A percentile compares a stretch with the other conserved stretches of the same genome.
Evolutionary conservation across 2,113 vertebrate species (phyloP).

Genomic region (pig (Sus scrofa)): DNA sequence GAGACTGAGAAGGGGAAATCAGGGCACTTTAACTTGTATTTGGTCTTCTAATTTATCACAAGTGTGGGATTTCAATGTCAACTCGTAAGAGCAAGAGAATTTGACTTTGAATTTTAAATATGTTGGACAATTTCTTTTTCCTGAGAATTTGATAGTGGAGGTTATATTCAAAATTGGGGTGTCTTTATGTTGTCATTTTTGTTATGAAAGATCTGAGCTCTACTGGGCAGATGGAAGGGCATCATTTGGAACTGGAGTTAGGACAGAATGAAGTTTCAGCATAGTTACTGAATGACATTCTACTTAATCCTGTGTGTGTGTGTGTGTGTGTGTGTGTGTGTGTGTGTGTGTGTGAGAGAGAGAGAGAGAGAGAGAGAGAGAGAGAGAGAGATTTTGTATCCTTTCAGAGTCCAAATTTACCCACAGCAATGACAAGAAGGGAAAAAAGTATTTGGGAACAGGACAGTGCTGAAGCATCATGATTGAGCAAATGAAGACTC

Average conservation of each 20-base stretch:
- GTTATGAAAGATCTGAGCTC: neutral
- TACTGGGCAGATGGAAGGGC: neutral
- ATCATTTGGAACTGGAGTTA: neutral
- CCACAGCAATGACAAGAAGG: neutral
- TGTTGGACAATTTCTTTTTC: neutral
- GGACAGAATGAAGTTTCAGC: neutral
- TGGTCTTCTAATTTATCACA: neutral
- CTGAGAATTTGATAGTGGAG: neutral
- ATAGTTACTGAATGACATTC: neutral
- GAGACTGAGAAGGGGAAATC: neutral
- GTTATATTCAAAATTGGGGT: neutral
- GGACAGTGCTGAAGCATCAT: neutral
- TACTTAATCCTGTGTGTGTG: neutral
- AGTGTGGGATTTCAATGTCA: neutral
- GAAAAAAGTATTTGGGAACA: neutral
- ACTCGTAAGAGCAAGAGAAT: neutral
- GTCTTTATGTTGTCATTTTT: neutral
- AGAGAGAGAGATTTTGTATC: neutral
- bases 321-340: too few relatives aligned
- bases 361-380: neutral
- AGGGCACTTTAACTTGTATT: neutral
- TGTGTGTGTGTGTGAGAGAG: neutral
- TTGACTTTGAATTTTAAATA: neutral
- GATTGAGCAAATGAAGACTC: neutral
- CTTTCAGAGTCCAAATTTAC: neutral